Evolutionary conservation across 2,797 vertebrate genomes (phyloP).

Genomic region (Mus minutoides): DNA sequence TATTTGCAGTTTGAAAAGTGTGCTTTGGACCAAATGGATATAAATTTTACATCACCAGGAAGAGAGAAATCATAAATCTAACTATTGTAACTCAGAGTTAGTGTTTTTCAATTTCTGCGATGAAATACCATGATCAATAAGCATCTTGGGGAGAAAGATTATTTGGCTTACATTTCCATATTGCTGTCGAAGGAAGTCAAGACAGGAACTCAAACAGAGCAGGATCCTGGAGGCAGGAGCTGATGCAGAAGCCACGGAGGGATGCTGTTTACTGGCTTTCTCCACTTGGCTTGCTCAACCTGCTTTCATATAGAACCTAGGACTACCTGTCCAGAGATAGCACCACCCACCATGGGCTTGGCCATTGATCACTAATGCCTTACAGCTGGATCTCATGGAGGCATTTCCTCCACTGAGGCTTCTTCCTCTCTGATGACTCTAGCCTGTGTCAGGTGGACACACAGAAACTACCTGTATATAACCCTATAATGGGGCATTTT

Average conservation of each 20-base stretch:
- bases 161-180: neutral
- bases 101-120: neutral
- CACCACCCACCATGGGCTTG: neutral
- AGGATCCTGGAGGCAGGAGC: neutral
- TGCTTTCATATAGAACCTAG: neutral
- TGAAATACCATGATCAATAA: neutral
- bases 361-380: neutral
- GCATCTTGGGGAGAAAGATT: neutral
- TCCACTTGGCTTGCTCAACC: neutral
- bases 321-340: neutral
- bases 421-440: neutral
- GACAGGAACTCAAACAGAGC: neutral
- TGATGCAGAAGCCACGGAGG: neutral
- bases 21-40: neutral
- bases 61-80: neutral
- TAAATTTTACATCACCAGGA: neutral
- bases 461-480: neutral
- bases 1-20: neutral
- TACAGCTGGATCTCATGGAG: neutral
- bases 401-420: neutral
- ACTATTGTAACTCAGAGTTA: neutral
- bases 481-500: neutral
- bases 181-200: neutral
- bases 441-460: neutral
- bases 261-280: neutral